A percentile compares a stretch with the other conserved stretches of the same genome.
Conservation (phyloP, 2,888 invertebrate genomes). For the Drosophila rellima region DNA sequence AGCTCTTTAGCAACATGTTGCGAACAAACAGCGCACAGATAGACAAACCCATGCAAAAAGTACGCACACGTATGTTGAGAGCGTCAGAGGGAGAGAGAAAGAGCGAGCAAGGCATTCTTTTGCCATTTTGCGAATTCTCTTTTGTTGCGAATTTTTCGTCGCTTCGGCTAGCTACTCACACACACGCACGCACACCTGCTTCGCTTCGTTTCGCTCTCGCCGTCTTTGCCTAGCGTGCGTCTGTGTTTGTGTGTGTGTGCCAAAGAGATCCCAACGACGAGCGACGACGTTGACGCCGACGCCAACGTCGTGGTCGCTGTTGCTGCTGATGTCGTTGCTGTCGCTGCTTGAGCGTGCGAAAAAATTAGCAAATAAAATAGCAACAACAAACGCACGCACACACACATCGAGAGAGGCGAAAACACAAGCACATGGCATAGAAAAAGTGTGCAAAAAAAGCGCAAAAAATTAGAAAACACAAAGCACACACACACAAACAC, state of each 20-base stretch:
- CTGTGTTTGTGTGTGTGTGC: slow-evolving; percentile 32
- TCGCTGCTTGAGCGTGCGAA: slow-evolving; percentile 63
- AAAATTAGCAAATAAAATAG: slow-evolving; percentile 66
- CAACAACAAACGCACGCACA: slow-evolving; percentile 43
- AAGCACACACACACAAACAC: slow-evolving; percentile 43
- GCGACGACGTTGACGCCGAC: background rate
- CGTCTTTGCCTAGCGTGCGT: background rate
- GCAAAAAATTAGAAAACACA: slow-evolving; percentile 68
- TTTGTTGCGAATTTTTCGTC: slow-evolving; percentile 67
- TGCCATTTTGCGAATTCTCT: slow-evolving; percentile 77
- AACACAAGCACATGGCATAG: slow-evolving; percentile 58
- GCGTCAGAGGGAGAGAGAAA: slow-evolving; percentile 9
- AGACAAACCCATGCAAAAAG: slow-evolving; percentile 1
- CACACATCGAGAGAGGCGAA: slow-evolving; percentile 26
- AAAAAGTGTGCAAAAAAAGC: slow-evolving; percentile 63
- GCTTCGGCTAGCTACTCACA: slow-evolving; percentile 34
- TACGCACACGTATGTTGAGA: background rate
- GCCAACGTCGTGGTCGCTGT: background rate
- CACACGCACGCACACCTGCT: slow-evolving; percentile 27
- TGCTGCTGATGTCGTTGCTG: slow-evolving; percentile 10
- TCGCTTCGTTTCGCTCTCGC: slow-evolving; percentile 10
- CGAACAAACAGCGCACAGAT: slow-evolving; percentile 22
- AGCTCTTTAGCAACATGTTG: slow-evolving; percentile 53
- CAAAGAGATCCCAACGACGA: slow-evolving; percentile 63
- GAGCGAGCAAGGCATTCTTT: slow-evolving; percentile 39